Conservation (phyloP, 2,888 invertebrate genomes). For the Rhingia campestris region DNA sequence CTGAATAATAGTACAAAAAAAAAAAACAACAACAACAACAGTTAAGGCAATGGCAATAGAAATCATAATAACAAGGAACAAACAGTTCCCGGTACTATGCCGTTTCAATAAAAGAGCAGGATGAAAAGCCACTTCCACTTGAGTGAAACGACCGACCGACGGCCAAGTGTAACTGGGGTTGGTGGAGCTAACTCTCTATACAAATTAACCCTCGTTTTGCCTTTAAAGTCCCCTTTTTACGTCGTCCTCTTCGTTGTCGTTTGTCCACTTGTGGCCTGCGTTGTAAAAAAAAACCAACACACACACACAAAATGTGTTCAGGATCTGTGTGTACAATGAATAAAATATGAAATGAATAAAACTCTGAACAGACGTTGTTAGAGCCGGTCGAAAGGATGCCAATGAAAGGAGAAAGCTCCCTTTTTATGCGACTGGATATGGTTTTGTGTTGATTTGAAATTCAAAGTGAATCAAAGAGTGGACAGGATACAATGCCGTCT, state of each 20-base stretch:
- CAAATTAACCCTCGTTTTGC: slow-evolving; percentile 63
- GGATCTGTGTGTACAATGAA: slow-evolving; percentile 36
- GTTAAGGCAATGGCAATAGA: slow-evolving; percentile 34
- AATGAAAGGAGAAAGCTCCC: slow-evolving; percentile 13
- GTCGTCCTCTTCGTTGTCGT: slow-evolving; percentile 10
- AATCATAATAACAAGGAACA: slow-evolving; percentile 36
- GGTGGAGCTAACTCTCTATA: slow-evolving; percentile 17
- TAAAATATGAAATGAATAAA: slow-evolving; percentile 66
- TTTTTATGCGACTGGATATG: slow-evolving; percentile 7
- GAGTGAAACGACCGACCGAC: slow-evolving; percentile 17
- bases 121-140: slow-evolving; percentile 52
- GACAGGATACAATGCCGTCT: slow-evolving; percentile 51
- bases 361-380: slow-evolving; percentile 40
- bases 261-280: slow-evolving; percentile 37
- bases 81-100: slow-evolving; percentile 5
- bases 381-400: slow-evolving; percentile 4
- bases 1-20: slow-evolving; percentile 43
- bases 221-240: slow-evolving; percentile 31
- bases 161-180: background rate
- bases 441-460: slow-evolving; percentile 39
- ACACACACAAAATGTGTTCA: background rate
- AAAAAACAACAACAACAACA: slow-evolving; percentile 34
- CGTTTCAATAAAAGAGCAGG: slow-evolving; percentile 41
- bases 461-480: slow-evolving; percentile 46
- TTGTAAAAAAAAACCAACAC: background rate